Percentiles rank a stretch among this genome's conserved stretches.
Evolutionary conservation across 2,113 vertebrate genomes (phyloP).

Genomic region (Bubo scandiacus): DNA sequence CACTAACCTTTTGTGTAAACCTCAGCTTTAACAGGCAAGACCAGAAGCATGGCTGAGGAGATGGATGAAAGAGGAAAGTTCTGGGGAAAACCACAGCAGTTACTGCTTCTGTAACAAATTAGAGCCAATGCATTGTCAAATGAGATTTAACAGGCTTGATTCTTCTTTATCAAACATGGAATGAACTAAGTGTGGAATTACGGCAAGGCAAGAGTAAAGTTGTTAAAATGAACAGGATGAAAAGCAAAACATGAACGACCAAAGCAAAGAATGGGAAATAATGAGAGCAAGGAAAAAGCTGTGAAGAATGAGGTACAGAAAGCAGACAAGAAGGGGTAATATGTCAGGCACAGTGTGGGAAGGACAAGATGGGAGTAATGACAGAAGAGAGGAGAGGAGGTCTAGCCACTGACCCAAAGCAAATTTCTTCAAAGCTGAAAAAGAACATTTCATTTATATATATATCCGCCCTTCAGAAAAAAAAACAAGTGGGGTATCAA

Average conservation of each 20-base stretch:
- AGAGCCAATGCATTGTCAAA: background rate
- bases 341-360: background rate
- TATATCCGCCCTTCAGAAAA: background rate
- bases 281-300: background rate
- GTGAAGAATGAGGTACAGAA: background rate
- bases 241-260: background rate
- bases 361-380: background rate
- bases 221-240: too few relatives aligned
- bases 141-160: background rate
- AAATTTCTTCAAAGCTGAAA: background rate
- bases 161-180: background rate
- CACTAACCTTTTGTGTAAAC: background rate
- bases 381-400: background rate
- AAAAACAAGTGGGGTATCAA: background rate
- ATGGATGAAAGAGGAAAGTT: background rate
- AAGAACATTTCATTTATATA: background rate
- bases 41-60: background rate
- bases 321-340: background rate
- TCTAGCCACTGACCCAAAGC: background rate
- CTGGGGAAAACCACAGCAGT: background rate
- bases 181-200: background rate
- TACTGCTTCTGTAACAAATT: background rate
- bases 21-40: background rate
- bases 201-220: background rate
- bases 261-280: background rate